phyloP scores from a whole-genome alignment of 2,113 vertebrate genomes.

The Phalacrocorax aristotelis region DNA sequence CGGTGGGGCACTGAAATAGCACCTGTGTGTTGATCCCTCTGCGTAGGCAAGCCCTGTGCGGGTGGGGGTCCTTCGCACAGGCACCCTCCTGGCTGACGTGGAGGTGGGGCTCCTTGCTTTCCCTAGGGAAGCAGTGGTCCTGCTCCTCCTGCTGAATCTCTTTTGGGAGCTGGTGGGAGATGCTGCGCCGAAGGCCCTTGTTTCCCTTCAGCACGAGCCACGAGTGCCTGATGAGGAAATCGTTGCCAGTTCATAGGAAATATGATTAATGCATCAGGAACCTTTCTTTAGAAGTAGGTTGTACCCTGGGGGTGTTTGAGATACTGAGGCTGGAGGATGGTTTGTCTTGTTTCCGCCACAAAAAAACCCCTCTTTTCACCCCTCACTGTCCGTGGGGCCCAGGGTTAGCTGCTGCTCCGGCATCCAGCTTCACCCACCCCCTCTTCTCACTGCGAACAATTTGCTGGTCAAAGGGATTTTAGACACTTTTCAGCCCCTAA shows the following conservation, averaged over 20 bases:
- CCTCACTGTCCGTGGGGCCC: accelerated
- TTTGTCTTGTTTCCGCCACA: not conserved
- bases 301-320: not conserved
- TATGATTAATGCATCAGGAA: not conserved
- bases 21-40: not conserved
- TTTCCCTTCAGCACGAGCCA: not conserved
- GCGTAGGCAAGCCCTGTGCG: accelerated
- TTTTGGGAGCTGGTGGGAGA: not conserved
- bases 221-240: not conserved
- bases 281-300: not conserved
- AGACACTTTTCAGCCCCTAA: not conserved
- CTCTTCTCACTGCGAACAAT: not conserved
- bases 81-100: not conserved
- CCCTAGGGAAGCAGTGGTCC: not conserved
- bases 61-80: not conserved
- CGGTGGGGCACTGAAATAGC: not conserved
- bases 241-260: not conserved
- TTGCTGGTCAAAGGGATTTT: not conserved
- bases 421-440: not conserved
- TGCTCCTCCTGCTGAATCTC: not conserved
- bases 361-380: not conserved
- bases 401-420: not conserved
- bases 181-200: not conserved
- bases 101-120: not conserved
- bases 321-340: not conserved